phyloP scores from a whole-genome alignment of 2,888 invertebrate species.

The Lampropteryx suffumata region DNA sequence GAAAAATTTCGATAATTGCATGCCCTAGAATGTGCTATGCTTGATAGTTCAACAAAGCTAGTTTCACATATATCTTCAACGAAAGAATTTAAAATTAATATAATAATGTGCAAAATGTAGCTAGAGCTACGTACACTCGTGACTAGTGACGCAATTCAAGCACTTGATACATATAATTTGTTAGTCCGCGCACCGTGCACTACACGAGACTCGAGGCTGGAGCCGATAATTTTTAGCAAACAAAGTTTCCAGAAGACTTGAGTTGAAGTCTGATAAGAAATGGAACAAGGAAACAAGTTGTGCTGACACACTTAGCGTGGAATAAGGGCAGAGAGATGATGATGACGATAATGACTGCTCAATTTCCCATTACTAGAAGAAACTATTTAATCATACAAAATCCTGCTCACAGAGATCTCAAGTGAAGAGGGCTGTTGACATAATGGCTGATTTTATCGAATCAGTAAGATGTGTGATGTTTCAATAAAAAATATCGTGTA shows the following conservation, averaged over 20 bases:
- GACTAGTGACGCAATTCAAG: background rate
- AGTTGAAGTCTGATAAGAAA: too few relatives aligned
- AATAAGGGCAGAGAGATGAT: too few relatives aligned
- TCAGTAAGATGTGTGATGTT: slow-evolving; percentile 22
- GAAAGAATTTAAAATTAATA: slow-evolving; percentile 2
- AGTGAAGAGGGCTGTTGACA: background rate
- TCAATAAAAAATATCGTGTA: slow-evolving; percentile 33
- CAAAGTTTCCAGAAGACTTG: too few relatives aligned
- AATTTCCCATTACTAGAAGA: too few relatives aligned
- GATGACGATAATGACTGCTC: too few relatives aligned
- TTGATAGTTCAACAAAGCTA: too few relatives aligned
- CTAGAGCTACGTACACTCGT: background rate
- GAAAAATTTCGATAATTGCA: too few relatives aligned
- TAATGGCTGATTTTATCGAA: slow-evolving; percentile 27
- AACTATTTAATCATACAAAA: background rate
- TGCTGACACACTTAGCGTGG: too few relatives aligned
- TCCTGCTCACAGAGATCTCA: background rate
- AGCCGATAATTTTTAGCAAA: too few relatives aligned
- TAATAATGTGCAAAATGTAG: background rate
- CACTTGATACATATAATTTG: slow-evolving; percentile 13
- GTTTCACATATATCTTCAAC: background rate
- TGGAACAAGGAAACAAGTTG: too few relatives aligned
- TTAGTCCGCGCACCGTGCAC: background rate
- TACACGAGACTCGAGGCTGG: too few relatives aligned
- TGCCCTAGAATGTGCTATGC: too few relatives aligned